Percentiles rank a stretch among this genome's conserved stretches.
Conservation (phyloP, 2,888 invertebrate species). For the Diaprepes abbreviatus region DNA sequence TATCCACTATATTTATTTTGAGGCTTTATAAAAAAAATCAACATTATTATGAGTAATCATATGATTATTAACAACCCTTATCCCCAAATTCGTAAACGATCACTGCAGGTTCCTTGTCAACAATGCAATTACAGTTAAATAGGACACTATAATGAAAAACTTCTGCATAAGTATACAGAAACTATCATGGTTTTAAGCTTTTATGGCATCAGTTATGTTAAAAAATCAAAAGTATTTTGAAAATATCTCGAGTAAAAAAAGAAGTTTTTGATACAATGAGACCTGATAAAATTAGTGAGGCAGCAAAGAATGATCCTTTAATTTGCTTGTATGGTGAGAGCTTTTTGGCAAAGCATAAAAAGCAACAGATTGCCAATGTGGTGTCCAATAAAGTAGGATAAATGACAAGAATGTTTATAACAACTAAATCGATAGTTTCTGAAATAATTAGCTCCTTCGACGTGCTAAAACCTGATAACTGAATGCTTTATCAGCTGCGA, state of each 20-base stretch:
- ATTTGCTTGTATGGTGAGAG: slow-evolving; percentile 51
- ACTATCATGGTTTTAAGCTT: too few relatives aligned
- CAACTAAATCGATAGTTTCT: slow-evolving; percentile 23
- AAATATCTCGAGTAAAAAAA: slow-evolving; percentile 41
- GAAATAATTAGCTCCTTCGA: slow-evolving; percentile 35
- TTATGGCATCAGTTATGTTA: too few relatives aligned
- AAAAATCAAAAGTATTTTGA: slow-evolving; percentile 39
- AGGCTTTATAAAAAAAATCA: too few relatives aligned
- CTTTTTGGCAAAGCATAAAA: slow-evolving; percentile 48
- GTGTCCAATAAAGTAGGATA: slow-evolving; percentile 51
- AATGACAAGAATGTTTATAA: slow-evolving; percentile 45
- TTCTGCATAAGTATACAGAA: too few relatives aligned
- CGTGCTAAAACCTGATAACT: slow-evolving; percentile 44
- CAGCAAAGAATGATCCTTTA: slow-evolving; percentile 49
- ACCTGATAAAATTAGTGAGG: slow-evolving; percentile 47
- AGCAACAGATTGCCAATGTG: slow-evolving; percentile 45
- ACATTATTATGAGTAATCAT: too few relatives aligned
- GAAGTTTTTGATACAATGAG: slow-evolving; percentile 51
- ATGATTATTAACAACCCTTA: too few relatives aligned
- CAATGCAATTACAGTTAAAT: too few relatives aligned
- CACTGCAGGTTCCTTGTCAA: too few relatives aligned
- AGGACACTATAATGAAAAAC: too few relatives aligned
- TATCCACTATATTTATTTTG: too few relatives aligned
- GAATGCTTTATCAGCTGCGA: slow-evolving; percentile 36
- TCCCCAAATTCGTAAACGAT: too few relatives aligned